Evolutionary conservation across 37 sponge, comb jelly and placozoan genomes (phyloP).

Genomic region (Bolinopsis microptera): DNA sequence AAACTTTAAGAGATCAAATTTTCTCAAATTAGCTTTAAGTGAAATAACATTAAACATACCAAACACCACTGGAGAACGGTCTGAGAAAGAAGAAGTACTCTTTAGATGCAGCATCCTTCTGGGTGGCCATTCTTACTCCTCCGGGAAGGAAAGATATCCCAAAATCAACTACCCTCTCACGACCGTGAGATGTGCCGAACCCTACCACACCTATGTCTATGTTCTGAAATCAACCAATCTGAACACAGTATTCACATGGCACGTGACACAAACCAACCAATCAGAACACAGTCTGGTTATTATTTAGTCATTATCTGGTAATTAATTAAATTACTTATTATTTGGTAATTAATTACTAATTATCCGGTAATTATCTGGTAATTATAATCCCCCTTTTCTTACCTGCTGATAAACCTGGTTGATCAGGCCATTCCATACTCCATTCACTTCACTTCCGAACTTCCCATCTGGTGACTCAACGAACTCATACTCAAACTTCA

Average conservation of each 20-base stretch:
- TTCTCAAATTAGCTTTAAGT: no score
- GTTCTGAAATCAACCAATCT: not conserved
- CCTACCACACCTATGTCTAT: not conserved
- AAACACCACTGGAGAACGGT: not conserved
- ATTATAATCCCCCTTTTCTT: no score
- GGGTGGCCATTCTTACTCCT: not conserved
- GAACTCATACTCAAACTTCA: conserved; percentile 29
- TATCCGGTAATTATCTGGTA: no score
- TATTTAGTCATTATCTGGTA: not conserved
- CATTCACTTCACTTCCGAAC: conserved; percentile 7
- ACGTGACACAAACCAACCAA: no score
- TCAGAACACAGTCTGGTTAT: no score
- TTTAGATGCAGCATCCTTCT: not conserved
- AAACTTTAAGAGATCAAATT: no score
- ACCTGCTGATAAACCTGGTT: not conserved
- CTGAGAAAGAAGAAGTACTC: conserved; percentile 8
- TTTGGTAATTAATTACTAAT: no score
- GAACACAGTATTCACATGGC: no score
- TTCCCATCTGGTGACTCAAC: not conserved
- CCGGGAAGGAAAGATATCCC: not conserved
- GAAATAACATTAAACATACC: not conserved
- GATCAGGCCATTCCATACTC: conserved; percentile 10
- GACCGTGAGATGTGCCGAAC: conserved; percentile 1
- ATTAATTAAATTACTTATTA: no score
- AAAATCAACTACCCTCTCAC: conserved; percentile 9